Evolutionary conservation across 1,140 invertebrate species (phyloP).

Genomic region (Pachypsylla venusta): DNA sequence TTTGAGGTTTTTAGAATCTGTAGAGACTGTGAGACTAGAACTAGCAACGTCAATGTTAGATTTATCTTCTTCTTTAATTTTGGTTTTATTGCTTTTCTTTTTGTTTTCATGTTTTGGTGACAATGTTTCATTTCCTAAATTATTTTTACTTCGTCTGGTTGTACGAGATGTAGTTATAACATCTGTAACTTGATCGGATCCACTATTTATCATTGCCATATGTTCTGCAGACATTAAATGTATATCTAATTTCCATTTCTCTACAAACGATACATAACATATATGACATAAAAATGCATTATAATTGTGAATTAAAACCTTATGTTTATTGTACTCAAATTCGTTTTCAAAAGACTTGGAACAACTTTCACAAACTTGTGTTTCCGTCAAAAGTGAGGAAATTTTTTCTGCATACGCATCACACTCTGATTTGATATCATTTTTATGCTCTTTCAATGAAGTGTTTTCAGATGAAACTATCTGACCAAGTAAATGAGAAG

Average conservation of each 20-base stretch:
- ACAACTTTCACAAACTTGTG: neutral
- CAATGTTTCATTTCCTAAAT: neutral
- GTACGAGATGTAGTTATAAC: neutral
- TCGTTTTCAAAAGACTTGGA: neutral
- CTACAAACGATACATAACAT: slow-evolving; percentile 1
- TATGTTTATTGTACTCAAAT: neutral
- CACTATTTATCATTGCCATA: neutral
- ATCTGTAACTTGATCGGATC: too few relatives aligned
- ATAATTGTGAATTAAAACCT: neutral
- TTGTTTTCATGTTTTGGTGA: neutral
- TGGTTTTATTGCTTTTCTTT: neutral
- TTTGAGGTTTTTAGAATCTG: too few relatives aligned
- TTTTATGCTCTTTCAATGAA: too few relatives aligned
- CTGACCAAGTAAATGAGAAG: too few relatives aligned
- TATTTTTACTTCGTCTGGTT: neutral
- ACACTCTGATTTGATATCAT: too few relatives aligned
- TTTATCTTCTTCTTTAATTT: neutral
- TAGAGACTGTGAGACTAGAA: too few relatives aligned
- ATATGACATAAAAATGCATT: slow-evolving; percentile 9
- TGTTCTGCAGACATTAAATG: slow-evolving; percentile 5
- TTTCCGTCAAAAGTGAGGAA: neutral
- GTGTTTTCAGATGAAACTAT: too few relatives aligned
- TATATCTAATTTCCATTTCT: slow-evolving; percentile 6
- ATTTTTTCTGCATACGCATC: too few relatives aligned
- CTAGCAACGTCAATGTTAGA: neutral